Evolutionary conservation across 2,888 invertebrate genomes (phyloP), one percentile per base, ranked within the genome.

Genomic region (Cremastobaeus sp.): DNA sequence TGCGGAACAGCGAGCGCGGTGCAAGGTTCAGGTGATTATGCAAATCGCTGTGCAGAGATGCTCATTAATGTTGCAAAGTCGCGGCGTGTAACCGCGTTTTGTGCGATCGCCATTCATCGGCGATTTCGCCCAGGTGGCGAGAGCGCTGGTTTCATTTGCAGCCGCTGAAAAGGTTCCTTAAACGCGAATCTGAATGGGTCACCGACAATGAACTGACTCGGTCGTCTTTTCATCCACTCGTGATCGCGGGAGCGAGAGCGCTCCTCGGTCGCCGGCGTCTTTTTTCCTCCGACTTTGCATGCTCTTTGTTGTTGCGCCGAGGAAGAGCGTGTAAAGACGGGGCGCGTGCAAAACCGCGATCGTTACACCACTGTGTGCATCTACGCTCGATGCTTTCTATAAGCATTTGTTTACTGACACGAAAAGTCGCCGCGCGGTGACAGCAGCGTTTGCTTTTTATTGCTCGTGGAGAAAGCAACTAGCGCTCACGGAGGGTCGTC

Each of bases 341-440:
- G 32, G 15, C 34, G 48, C 55, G 62, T 66, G 57, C 37, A 70
- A 62, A 50, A 62, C 57, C 66, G 48, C 62, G 70, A 64, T 55
- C 55, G 55, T 70, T 62, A 64, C 41, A 47, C 9, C 41, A 18
- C 32, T 41, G 21, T 62, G 25, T 28, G 54, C 20, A 39, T 55
- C 28, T 57, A 50, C 71, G 39, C 62, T 50, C 57, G 41, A 57
- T 57, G 47, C 37, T 30, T 62, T 64, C 70, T 20, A 43, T 50
- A 50, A 50, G 64, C 50, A 43, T 64, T 71, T 62, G 64, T 71
- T 71, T 64, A 71, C 12, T 65, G 47, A 60, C 47, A 68, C 71
- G 74, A 76, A 74, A 74, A 74, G 60, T 35, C 64, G 48, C 0
- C 57, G 41, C 20, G 50, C 12, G 39, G 48, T 32, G 48, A 48